Conservation (phyloP, 2,888 invertebrate species). For the Norana najaformis region DNA sequence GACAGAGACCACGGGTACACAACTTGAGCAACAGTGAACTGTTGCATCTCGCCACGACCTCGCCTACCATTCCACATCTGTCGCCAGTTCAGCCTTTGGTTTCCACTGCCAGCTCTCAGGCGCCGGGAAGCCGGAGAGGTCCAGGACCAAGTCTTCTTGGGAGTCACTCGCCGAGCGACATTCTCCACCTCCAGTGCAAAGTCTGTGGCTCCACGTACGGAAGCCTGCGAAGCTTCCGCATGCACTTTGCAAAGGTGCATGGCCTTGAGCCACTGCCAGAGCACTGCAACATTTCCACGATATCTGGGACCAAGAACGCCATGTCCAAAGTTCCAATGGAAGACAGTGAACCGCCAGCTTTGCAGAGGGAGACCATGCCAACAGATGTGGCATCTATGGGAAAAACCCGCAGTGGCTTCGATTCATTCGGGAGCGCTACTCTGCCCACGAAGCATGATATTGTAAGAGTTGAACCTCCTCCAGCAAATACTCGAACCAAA, state of each 20-base stretch:
- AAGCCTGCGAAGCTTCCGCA: slow-evolving; percentile 58
- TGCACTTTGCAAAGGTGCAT: slow-evolving; percentile 59
- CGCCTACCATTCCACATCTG: slow-evolving; percentile 24
- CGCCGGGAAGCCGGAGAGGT: neutral
- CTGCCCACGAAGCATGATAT: neutral
- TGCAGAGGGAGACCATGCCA: slow-evolving; percentile 22
- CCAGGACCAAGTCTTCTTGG: slow-evolving; percentile 51
- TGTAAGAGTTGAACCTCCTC: neutral
- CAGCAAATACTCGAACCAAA: neutral
- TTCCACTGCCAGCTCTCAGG: neutral
- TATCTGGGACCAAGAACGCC: slow-evolving; percentile 55
- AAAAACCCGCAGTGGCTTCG: neutral
- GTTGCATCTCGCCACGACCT: neutral
- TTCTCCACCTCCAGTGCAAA: slow-evolving; percentile 57
- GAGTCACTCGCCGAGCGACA: slow-evolving; percentile 55
- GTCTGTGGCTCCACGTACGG: slow-evolving; percentile 58
- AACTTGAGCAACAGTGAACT: neutral
- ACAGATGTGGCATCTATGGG: neutral
- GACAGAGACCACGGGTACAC: neutral
- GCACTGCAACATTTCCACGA: slow-evolving; percentile 57
- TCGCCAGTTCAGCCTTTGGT: slow-evolving; percentile 20
- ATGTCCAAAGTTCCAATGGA: slow-evolving; percentile 17
- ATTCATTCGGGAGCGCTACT: neutral
- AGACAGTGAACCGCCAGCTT: neutral
- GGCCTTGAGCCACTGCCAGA: slow-evolving; percentile 58